Evolutionary conservation across 2,888 invertebrate genomes (phyloP).

Genomic region (Aradus depressus): DNA sequence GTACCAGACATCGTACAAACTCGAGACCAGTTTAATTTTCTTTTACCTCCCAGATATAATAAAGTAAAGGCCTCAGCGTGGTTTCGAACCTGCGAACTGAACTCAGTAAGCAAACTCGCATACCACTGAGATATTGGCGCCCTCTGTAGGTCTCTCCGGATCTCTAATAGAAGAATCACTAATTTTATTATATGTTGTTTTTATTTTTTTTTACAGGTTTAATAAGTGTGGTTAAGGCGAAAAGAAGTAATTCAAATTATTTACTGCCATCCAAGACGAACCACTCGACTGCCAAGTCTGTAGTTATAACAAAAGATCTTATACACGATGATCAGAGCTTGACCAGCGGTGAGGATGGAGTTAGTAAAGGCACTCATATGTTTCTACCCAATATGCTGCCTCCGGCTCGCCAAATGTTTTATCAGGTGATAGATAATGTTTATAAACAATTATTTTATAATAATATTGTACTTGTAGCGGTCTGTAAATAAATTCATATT

Average conservation of each 20-base stretch:
- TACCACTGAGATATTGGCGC: no score
- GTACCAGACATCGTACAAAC: no score
- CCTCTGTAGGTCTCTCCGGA: no score
- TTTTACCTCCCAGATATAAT: no score
- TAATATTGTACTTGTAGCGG: no score
- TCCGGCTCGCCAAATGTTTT: conserved; percentile 75
- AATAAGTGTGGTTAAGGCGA: conserved; percentile 42
- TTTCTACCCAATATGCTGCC: conserved; percentile 64
- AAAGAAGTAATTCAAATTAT: conserved; percentile 41
- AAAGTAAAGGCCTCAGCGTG: no score
- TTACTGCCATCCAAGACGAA: conserved; percentile 38
- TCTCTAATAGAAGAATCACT: conserved; percentile 5
- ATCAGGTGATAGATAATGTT: conserved; percentile 64
- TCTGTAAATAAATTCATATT: no score
- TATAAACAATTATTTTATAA: no score
- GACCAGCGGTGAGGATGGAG: conserved; percentile 35
- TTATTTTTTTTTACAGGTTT: conserved; percentile 38
- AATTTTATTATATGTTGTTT: conserved; percentile 7
- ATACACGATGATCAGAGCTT: conserved; percentile 28
- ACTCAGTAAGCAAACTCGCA: no score
- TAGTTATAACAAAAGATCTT: conserved; percentile 31
- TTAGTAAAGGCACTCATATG: conserved; percentile 43
- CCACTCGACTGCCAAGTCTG: conserved; percentile 29
- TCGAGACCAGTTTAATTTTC: no score
- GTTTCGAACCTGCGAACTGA: no score